Evolutionary conservation across 2,113 vertebrate species (phyloP).

Genomic region (Cepphus grylle): DNA sequence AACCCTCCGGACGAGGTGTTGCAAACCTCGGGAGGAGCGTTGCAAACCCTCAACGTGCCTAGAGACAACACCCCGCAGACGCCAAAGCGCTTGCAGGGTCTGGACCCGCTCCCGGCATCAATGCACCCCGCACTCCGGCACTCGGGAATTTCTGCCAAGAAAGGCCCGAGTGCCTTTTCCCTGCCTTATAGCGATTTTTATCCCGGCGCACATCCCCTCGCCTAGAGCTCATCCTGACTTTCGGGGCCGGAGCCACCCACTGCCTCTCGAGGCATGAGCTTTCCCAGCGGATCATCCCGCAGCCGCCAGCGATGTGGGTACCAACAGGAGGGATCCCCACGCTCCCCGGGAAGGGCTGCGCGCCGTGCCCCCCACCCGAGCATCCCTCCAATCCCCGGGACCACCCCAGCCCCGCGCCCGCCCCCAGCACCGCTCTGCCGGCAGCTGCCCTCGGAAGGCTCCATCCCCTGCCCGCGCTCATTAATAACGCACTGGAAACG

Average conservation of each 20-base stretch:
- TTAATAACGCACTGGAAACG: not conserved
- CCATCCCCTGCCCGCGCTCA: not conserved
- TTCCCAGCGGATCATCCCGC: not conserved
- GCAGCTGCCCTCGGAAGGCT: not conserved
- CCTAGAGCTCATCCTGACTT: not conserved
- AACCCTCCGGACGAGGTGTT: not conserved
- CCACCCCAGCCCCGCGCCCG: not conserved
- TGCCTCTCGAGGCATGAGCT: no score
- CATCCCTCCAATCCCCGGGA: not conserved
- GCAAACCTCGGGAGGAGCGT: not conserved
- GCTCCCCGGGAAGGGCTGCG: not conserved
- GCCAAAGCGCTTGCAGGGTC: fast-evolving
- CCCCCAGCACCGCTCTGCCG: not conserved
- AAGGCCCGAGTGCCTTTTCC: not conserved
- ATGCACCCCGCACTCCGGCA: fast-evolving
- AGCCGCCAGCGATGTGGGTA: fast-evolving
- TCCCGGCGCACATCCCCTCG: fast-evolving
- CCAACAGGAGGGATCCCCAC: not conserved
- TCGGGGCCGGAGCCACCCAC: not conserved
- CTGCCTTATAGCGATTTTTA: not conserved
- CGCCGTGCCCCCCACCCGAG: fast-evolving
- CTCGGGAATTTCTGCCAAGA: not conserved
- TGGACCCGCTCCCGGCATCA: fast-evolving
- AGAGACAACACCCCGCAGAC: fast-evolving
- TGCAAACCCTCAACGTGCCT: not conserved